A percentile compares a stretch with the other conserved stretches of the same genome.
Evolutionary conservation across 2,113 vertebrate genomes (phyloP).

Genomic region (Mirza zaza): DNA sequence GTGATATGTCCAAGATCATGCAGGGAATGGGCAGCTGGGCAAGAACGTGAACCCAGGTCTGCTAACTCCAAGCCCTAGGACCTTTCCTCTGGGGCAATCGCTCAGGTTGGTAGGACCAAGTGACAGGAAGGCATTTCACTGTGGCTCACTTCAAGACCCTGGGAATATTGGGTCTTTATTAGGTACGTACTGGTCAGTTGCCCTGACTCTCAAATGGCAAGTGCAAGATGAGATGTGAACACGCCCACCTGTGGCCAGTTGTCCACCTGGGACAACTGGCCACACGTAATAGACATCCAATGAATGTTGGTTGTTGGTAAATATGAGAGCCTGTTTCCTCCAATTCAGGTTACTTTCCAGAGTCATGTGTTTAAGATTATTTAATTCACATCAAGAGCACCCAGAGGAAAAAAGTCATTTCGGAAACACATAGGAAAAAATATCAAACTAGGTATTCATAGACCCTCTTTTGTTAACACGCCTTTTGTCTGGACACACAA

Average conservation of each 20-base stretch:
- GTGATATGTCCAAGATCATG: background rate
- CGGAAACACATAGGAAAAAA: background rate
- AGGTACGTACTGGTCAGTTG: background rate
- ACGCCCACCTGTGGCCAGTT: no score
- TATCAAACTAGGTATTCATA: background rate
- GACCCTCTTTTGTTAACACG: background rate
- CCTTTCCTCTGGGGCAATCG: background rate
- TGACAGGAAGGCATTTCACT: background rate
- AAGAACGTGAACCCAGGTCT: background rate
- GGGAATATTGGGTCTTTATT: background rate
- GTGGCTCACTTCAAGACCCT: background rate
- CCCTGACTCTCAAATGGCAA: background rate
- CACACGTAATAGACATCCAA: background rate
- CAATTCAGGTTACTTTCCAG: background rate
- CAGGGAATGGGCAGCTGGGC: background rate
- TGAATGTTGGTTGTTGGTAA: background rate
- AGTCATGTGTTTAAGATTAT: background rate
- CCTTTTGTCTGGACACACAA: background rate
- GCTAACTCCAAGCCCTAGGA: background rate
- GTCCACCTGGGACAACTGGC: background rate
- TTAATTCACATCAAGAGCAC: background rate
- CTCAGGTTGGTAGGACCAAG: background rate
- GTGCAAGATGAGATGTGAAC: no score
- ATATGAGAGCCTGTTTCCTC: background rate
- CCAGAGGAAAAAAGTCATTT: background rate